A percentile compares a stretch with the other conserved stretches of the same genome.
phyloP scores from a whole-genome alignment of 2,113 vertebrate species.

The Octodon degus region DNA sequence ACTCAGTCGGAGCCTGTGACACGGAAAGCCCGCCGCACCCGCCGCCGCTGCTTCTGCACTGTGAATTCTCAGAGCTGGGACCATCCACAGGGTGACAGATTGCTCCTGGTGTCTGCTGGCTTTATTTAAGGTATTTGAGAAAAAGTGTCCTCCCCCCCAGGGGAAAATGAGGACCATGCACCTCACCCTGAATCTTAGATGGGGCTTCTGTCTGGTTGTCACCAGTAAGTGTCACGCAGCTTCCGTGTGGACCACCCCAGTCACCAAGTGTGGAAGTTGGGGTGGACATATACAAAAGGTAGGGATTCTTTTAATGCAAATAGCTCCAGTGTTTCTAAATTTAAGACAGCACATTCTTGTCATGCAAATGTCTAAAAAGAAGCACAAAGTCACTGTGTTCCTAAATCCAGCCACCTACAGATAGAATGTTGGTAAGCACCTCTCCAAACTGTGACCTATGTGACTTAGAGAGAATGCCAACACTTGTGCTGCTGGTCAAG shows the following conservation, averaged over 20 bases:
- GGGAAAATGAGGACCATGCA: background rate
- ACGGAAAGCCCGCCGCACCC: background rate
- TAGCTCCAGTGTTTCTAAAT: background rate
- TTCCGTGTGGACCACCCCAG: background rate
- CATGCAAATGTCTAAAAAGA: background rate
- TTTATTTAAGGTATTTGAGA: background rate
- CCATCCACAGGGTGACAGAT: fast-evolving
- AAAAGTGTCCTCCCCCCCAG: background rate
- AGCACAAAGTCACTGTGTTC: background rate
- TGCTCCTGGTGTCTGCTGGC: background rate
- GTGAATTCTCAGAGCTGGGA: background rate
- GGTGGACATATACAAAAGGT: background rate
- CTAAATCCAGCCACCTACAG: background rate
- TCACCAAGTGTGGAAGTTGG: background rate
- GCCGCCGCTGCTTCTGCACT: background rate
- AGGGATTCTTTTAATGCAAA: background rate
- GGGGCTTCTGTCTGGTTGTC: background rate
- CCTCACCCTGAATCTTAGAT: background rate
- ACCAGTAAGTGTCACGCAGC: background rate
- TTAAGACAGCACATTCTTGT: slow-evolving; percentile 16
- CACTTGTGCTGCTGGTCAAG: background rate
- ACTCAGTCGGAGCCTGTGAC: background rate
- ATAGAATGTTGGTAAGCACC: background rate
- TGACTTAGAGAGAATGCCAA: background rate
- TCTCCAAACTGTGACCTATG: background rate